A percentile compares a stretch with the other conserved stretches of the same genome.
Evolutionary conservation across 2,113 vertebrate genomes (phyloP).

Genomic region (Monopterus albus): DNA sequence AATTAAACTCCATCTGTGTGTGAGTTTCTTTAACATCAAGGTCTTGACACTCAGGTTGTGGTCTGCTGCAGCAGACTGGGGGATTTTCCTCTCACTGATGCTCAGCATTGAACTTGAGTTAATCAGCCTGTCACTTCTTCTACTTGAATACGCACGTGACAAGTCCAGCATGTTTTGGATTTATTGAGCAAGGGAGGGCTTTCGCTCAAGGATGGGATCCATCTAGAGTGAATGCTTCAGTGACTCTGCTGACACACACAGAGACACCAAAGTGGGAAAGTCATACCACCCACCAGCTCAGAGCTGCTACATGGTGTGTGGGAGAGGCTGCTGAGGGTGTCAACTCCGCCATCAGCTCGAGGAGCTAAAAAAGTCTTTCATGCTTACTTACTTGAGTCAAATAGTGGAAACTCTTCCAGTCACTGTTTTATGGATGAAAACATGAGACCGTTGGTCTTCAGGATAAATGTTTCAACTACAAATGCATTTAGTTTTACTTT

Average conservation of each 20-base stretch:
- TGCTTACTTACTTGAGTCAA: no score
- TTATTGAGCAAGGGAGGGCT: slow-evolving; percentile 48
- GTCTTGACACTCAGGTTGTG: slow-evolving; percentile 24
- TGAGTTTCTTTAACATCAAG: background rate
- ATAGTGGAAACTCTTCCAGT: no score
- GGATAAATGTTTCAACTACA: no score
- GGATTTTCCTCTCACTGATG: slow-evolving; percentile 39
- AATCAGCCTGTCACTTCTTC: slow-evolving; percentile 61
- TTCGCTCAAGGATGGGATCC: slow-evolving; percentile 29
- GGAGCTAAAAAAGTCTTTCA: background rate
- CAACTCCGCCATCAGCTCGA: background rate
- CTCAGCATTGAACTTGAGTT: slow-evolving; percentile 45
- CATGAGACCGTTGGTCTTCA: no score
- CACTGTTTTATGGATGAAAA: no score
- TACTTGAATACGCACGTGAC: slow-evolving; percentile 31
- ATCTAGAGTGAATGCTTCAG: slow-evolving; percentile 46
- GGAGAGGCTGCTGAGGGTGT: slow-evolving; percentile 1
- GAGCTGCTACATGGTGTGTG: slow-evolving; percentile 21
- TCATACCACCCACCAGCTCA: slow-evolving; percentile 53
- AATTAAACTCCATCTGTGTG: slow-evolving; percentile 4
- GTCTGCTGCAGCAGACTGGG: slow-evolving; percentile 8
- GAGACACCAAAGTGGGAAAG: slow-evolving; percentile 49
- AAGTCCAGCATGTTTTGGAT: slow-evolving; percentile 17
- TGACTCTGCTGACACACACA: slow-evolving; percentile 3
- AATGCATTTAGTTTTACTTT: no score